Evolutionary conservation across 2,113 vertebrate genomes (phyloP), one percentile per base, ranked within the genome.

Genomic region (Murina feae): DNA sequence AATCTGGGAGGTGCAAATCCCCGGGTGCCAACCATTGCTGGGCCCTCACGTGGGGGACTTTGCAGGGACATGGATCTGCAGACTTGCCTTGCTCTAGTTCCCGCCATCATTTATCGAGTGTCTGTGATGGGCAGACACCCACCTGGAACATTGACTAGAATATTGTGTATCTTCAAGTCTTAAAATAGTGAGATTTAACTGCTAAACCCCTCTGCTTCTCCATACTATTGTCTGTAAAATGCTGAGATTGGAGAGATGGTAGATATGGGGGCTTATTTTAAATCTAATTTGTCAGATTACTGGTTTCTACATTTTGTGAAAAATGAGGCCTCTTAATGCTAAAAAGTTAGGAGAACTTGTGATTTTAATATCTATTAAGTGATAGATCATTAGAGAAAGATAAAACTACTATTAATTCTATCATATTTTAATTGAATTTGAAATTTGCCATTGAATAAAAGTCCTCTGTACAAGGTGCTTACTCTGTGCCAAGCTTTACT

Each of bases 41-140:
- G 8, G 2, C 14, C 42, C 66, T 20, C 3, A 6, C 0, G 0
- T 23, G 44, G 4, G 16, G 16, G 44, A 23, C 28, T 83, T 28
- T 14, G 17, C 4, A 4, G 49, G 55, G 83, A 78, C 13, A 10
- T 5, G 4, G 25, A 16, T 2, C 53, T 74, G 32, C 6, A 4
- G 32, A 12, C 55, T 23, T 21, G 6, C 32, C 16, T 9, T 18
- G n/a, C 12, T 58, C 35, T 3, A 1, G 2, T 3, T 32, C 51
- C 30, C 12, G 4, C 53, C 20, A 44, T 28, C 51, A 25, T n/a
- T 39, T 84, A 51, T 42, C 3, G 2, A 53, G 35, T 21, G 35
- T 63, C 30, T 18, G 5, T 20, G 49, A 85, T 2, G 16, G 53
- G 4, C 58, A 63, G 66, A 58, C 35, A 25, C 8, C 17, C 32